Evolutionary conservation across 2,797 vertebrate genomes (phyloP), one percentile per base, ranked within the genome.

Genomic region (Sebastes nivosus): DNA sequence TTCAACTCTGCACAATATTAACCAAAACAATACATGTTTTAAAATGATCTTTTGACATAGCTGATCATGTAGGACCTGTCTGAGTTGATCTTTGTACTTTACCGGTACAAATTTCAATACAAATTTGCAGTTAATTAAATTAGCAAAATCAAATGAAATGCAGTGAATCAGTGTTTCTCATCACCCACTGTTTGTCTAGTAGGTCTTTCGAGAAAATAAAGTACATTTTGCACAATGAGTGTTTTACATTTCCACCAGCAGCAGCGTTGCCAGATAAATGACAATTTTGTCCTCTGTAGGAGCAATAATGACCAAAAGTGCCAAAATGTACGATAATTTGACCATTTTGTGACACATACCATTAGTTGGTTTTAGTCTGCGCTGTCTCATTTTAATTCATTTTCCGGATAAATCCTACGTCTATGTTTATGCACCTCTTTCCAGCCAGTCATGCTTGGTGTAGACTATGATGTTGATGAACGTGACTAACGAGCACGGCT

Each of bases 41-140:
- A 16, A 18, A 27, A 58, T 58, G 1, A 16, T 30, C 6, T 61
- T 27, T 29, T 34, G 20, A 32, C 10, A n/a, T n/a, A 52, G 20
- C 20, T 25, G 20, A 60, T 36, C 2, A 29, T 22, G 6, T 2
- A 36, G 8, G 9, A 60, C 24, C 58, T 14, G 29, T 14, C 11
- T 46, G 42, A 46, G 42, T 46, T 46, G 42, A 18, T 46, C 1
- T n/a, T 52, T 3, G n/a, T 46, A 2, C 25, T 36, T 46, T 5
- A 12, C 1, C 4, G 2, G 22, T 8, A 24, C 2, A 68, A 1
- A 14, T 38, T 20, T 30, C 8, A 0, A 2, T 1, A 25, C 3
- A n/a, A 25, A 20, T 24, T n/a, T 34, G 3, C 34, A 57, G 24
- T 34, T 14, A 50, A 46, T 68, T 4, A 50, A 20, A 67, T 46